Percentiles rank a stretch among this genome's conserved stretches.
Conservation (phyloP, 1,140 invertebrate genomes). For the Gryon sp. region DNA sequence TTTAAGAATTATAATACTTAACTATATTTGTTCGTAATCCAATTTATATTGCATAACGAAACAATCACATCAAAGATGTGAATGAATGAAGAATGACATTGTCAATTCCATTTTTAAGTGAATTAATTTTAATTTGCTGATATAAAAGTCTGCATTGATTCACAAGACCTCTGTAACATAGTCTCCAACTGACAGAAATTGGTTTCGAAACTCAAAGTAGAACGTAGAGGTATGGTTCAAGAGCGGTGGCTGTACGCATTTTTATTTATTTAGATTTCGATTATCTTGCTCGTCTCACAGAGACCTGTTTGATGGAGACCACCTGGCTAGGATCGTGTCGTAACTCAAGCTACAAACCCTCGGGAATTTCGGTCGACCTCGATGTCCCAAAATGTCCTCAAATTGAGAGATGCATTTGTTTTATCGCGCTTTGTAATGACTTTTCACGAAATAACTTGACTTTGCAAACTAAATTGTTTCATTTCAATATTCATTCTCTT, state of each 20-base stretch:
- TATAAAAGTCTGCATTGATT: conserved; percentile 38
- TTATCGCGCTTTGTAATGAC: conserved; percentile 47
- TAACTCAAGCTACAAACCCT: conserved; percentile 68
- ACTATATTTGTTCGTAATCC: no score
- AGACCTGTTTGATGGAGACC: conserved; percentile 69
- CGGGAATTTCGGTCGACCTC: conserved; percentile 67
- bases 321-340: conserved; percentile 69
- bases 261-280: conserved; percentile 75
- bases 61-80: no score
- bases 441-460: conserved; percentile 40
- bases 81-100: conserved; percentile 20
- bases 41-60: no score
- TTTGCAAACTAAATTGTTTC: conserved; percentile 29
- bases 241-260: conserved; percentile 57
- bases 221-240: conserved; percentile 23
- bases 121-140: conserved; percentile 49
- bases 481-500: conserved; percentile 22
- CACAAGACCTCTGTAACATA: conserved; percentile 34
- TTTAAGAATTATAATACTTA: no score
- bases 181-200: conserved; percentile 57
- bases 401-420: conserved; percentile 52
- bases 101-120: conserved; percentile 38
- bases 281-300: conserved; percentile 70
- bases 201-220: conserved; percentile 47
- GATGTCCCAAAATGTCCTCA: conserved; percentile 64